phyloP scores from a whole-genome alignment of 1,140 invertebrate species.

The Tribolium castaneum region DNA sequence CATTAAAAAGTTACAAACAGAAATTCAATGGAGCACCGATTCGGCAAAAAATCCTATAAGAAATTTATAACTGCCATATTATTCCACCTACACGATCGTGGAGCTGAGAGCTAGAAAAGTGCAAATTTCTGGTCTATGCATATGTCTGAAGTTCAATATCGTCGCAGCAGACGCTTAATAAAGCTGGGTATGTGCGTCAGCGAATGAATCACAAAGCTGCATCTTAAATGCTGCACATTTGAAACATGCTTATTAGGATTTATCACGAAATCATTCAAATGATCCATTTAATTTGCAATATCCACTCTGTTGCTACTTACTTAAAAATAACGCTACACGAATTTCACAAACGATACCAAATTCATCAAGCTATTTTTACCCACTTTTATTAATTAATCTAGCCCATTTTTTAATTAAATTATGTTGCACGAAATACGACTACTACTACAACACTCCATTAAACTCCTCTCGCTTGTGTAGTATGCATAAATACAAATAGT shows the following conservation, averaged over 20 bases:
- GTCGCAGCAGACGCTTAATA: background rate
- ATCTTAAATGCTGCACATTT: background rate
- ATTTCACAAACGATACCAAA: background rate
- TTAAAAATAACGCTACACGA: background rate
- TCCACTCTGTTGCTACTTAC: background rate
- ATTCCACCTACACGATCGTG: background rate
- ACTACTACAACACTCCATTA: slow-evolving; percentile 8
- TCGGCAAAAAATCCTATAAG: slow-evolving; percentile 8
- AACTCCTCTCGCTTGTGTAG: background rate
- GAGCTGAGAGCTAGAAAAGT: background rate
- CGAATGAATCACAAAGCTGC: background rate
- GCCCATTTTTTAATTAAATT: slow-evolving; percentile 17
- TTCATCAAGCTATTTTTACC: slow-evolving; percentile 3
- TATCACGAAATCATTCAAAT: background rate
- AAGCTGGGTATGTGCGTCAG: background rate
- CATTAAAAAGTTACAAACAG: slow-evolving; percentile 38
- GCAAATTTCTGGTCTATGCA: background rate
- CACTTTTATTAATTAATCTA: slow-evolving; percentile 13
- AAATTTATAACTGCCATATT: background rate
- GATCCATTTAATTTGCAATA: background rate
- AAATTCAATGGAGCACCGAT: slow-evolving; percentile 11
- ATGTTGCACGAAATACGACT: slow-evolving; percentile 4
- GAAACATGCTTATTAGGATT: background rate
- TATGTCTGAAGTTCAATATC: background rate
- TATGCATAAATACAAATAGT: background rate